These are phyloP conservation scores for Propsilocerus akamusi DNA, from an alignment of 1,140 invertebrate species.

Conservation along the genomic window DNA sequence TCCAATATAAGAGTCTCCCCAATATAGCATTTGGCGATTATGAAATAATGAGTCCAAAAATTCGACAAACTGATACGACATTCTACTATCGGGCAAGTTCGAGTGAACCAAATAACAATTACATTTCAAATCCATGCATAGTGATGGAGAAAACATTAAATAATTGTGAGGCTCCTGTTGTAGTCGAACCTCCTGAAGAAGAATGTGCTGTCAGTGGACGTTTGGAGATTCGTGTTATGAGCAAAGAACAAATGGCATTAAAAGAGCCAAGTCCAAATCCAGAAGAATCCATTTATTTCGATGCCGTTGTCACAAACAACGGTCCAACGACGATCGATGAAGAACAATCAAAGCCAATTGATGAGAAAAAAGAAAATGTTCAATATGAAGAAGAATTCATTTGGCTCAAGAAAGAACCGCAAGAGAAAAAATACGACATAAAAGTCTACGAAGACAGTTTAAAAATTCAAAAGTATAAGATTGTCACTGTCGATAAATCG, in stretches of 20 bases:
- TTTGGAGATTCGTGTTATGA: slow-evolving; percentile 60
- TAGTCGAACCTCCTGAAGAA: slow-evolving; percentile 19
- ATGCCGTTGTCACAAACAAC: slow-evolving; percentile 11
- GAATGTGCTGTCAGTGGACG: slow-evolving; percentile 49
- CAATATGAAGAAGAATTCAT: neutral
- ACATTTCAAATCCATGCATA: slow-evolving; percentile 3
- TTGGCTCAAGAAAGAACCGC: neutral
- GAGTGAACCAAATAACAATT: slow-evolving; percentile 6
- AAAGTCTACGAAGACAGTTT: neutral
- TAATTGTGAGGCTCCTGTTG: slow-evolving; percentile 9
- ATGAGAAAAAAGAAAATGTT: neutral
- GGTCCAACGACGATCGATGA: neutral
- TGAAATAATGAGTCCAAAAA: neutral
- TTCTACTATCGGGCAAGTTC: neutral
- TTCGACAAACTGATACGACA: slow-evolving; percentile 1
- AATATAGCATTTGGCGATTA: slow-evolving; percentile 5
- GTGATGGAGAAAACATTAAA: slow-evolving; percentile 9
- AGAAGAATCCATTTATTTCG: slow-evolving; percentile 20
- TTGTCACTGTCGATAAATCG: slow-evolving; percentile 4
- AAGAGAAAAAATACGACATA: slow-evolving; percentile 1
- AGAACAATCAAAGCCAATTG: neutral
- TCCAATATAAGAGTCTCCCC: slow-evolving; percentile 10
- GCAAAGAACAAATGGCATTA: slow-evolving; percentile 22
- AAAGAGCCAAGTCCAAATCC: slow-evolving; percentile 17
- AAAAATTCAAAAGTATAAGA: slow-evolving; percentile 6